Percentiles rank a stretch among this genome's conserved stretches.
phyloP scores from a whole-genome alignment of 2,888 invertebrate species.

The Drosophila tanythrix region DNA sequence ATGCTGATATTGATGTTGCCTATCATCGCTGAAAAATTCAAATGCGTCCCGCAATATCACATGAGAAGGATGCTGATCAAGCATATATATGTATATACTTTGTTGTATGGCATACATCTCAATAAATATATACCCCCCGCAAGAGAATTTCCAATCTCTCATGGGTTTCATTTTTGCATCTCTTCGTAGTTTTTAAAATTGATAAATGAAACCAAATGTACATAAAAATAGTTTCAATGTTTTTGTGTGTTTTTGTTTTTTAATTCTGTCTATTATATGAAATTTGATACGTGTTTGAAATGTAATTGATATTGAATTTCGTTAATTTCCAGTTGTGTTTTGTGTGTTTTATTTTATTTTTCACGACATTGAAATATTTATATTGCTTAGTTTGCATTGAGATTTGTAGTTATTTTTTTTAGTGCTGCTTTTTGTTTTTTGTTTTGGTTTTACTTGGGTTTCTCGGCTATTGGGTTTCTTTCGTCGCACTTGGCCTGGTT shows the following conservation, averaged over 20 bases:
- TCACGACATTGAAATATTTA: conserved; percentile 15
- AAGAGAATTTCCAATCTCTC: not conserved
- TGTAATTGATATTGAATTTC: conserved; percentile 7
- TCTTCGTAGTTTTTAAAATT: not conserved
- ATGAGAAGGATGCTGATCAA: not conserved
- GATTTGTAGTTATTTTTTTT: conserved; percentile 6
- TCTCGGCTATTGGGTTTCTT: conserved; percentile 22
- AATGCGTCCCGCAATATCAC: not conserved
- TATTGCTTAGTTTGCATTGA: conserved; percentile 1
- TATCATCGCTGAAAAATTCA: not conserved
- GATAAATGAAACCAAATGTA: not conserved
- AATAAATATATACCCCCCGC: too few species aligned
- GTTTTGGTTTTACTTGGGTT: conserved; percentile 5
- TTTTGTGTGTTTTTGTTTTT: not conserved
- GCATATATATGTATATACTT: not conserved
- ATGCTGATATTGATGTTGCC: too few species aligned
- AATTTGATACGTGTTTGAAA: conserved; percentile 5
- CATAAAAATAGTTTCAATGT: not conserved
- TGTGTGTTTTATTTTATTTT: not conserved
- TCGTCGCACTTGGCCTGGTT: conserved; percentile 46
- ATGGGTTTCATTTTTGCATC: not conserved
- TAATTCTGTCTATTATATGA: not conserved
- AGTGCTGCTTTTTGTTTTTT: conserved; percentile 18
- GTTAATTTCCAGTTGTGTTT: not conserved
- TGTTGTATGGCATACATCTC: not conserved